A percentile compares a stretch with the other conserved stretches of the same genome.
Evolutionary conservation across 2,888 invertebrate genomes (phyloP).

Genomic region (Laspeyria flexula): DNA sequence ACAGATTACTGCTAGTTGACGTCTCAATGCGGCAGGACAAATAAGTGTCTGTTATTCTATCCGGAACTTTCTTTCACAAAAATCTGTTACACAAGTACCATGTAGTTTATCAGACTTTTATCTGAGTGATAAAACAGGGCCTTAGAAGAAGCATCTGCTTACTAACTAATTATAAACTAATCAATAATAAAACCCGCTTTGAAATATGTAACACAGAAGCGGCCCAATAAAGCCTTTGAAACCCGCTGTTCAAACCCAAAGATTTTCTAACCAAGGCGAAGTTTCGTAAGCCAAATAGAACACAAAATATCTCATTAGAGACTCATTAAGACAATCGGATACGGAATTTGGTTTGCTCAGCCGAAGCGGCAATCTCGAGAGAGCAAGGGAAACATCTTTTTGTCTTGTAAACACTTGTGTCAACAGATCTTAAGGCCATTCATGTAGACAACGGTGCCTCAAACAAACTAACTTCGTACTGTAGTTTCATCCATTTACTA

Average conservation of each 20-base stretch:
- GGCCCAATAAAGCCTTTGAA: conserved; percentile 6
- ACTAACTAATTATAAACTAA: too few species aligned
- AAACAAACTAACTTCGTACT: conserved; percentile 4
- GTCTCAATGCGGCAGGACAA: too few species aligned
- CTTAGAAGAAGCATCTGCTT: too few species aligned
- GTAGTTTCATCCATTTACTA: background rate
- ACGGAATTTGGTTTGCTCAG: conserved; percentile 75
- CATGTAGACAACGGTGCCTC: conserved; percentile 35
- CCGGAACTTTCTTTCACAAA: too few species aligned
- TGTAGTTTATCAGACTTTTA: too few species aligned
- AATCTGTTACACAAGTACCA: too few species aligned
- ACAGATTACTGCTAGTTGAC: too few species aligned
- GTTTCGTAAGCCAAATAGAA: conserved; percentile 55
- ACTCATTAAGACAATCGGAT: conserved; percentile 63
- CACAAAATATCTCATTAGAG: conserved; percentile 65
- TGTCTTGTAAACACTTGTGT: conserved; percentile 68
- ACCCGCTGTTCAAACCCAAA: conserved; percentile 35
- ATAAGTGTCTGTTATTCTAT: too few species aligned
- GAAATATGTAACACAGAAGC: conserved; percentile 15
- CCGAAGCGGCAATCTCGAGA: conserved; percentile 64
- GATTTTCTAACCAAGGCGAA: conserved; percentile 39
- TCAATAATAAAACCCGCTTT: background rate
- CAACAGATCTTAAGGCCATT: conserved; percentile 57
- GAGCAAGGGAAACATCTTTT: conserved; percentile 69
- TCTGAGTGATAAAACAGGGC: too few species aligned